These are phyloP conservation scores for Timema podura DNA, from an alignment of 2,888 invertebrate species.

Conservation along the genomic window DNA sequence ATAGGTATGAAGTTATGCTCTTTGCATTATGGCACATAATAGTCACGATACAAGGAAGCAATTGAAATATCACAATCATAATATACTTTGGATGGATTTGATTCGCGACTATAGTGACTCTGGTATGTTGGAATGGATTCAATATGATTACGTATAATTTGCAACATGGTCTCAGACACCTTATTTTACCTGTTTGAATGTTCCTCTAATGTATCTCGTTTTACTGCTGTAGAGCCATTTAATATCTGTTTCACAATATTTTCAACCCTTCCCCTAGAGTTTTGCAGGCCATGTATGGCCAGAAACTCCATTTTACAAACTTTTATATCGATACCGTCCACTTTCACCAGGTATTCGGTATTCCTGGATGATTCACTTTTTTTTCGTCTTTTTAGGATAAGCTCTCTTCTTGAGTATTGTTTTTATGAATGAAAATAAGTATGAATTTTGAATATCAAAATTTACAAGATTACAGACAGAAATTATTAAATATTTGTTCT, in stretches of 20 bases:
- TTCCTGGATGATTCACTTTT: no score
- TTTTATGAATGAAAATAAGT: no score
- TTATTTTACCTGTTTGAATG: not conserved
- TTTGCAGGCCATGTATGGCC: not conserved
- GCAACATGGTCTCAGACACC: not conserved
- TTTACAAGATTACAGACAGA: no score
- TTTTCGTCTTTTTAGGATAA: no score
- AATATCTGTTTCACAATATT: not conserved
- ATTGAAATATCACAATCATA: not conserved
- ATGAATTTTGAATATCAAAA: no score
- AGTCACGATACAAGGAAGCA: not conserved
- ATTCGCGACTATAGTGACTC: not conserved
- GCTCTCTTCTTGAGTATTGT: no score
- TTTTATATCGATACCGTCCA: not conserved
- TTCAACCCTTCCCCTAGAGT: not conserved
- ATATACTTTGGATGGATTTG: not conserved
- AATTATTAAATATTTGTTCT: no score
- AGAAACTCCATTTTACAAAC: not conserved
- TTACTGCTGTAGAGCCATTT: not conserved
- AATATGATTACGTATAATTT: not conserved
- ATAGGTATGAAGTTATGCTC: no score
- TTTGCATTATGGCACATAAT: not conserved
- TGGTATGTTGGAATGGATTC: not conserved
- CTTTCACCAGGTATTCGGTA: no score
- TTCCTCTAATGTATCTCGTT: not conserved